A percentile compares a stretch with the other conserved stretches of the same genome.
Evolutionary conservation across 2,888 invertebrate genomes (phyloP).

Genomic region (Trilocha varians): DNA sequence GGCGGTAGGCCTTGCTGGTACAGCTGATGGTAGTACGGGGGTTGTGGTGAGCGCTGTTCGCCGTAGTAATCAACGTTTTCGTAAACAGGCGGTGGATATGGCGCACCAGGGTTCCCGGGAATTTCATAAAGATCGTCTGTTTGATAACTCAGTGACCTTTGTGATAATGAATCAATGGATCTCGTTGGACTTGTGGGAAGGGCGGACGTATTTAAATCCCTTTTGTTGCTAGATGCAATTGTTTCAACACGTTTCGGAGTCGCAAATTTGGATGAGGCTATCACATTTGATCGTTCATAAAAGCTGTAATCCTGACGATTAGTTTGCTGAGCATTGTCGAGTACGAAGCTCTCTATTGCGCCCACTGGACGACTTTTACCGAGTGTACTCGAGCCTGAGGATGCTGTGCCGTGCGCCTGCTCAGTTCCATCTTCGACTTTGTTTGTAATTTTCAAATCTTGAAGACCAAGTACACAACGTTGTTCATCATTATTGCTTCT

Average conservation of each 20-base stretch:
- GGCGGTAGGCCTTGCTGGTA: constrained; percentile 56
- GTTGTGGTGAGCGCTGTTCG: constrained; percentile 69
- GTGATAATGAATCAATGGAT: constrained; percentile 75
- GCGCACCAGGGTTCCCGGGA: constrained; percentile 50
- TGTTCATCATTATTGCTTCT: constrained; percentile 58
- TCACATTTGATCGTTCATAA: constrained; percentile 81
- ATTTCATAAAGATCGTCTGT: constrained; percentile 64
- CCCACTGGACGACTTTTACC: constrained; percentile 73
- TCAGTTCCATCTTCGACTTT: constrained; percentile 66
- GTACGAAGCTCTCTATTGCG: constrained; percentile 77
- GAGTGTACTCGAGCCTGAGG: constrained; percentile 47
- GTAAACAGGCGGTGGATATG: constrained; percentile 75
- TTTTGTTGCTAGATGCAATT: constrained; percentile 64
- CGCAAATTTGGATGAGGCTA: constrained; percentile 84
- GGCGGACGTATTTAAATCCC: constrained; percentile 51
- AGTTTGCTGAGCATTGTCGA: constrained; percentile 60
- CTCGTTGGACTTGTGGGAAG: constrained; percentile 73
- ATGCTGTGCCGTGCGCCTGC: constrained; percentile 61
- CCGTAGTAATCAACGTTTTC: constrained; percentile 89
- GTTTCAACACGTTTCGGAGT: constrained; percentile 82
- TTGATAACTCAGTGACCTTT: constrained; percentile 69
- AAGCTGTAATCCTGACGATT: constrained; percentile 66
- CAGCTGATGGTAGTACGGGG: constrained; percentile 76
- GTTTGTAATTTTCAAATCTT: constrained; percentile 68
- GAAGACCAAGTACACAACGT: constrained; percentile 61